Evolutionary conservation across 2,888 invertebrate genomes (phyloP).

Genomic region (Aquatica leii): DNA sequence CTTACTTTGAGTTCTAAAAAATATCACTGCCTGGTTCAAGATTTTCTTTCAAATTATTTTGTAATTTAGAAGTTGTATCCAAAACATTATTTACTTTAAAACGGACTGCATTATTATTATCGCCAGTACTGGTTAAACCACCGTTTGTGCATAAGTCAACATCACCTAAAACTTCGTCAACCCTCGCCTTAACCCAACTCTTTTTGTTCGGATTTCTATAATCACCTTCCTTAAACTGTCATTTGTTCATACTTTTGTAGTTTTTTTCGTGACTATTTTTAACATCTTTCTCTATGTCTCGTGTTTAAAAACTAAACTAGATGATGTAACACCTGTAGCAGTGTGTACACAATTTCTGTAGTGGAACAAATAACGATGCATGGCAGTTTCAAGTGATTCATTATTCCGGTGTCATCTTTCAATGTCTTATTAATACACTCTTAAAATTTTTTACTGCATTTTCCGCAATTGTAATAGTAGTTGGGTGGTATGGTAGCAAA

Average conservation of each 20-base stretch:
- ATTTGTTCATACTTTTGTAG: constrained; percentile 1
- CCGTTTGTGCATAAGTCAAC: too few species aligned
- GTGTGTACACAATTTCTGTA: constrained; percentile 12
- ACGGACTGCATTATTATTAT: too few species aligned
- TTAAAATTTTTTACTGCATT: neutral
- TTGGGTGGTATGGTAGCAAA: neutral
- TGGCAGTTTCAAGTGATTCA: neutral
- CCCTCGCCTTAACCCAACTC: too few species aligned
- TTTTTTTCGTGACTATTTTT: neutral
- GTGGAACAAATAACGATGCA: constrained; percentile 11
- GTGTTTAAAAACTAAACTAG: neutral
- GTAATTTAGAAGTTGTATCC: too few species aligned
- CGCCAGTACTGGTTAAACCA: too few species aligned
- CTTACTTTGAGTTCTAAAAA: too few species aligned
- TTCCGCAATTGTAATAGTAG: neutral
- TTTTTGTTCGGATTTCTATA: constrained; percentile 24
- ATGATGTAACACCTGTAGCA: constrained; percentile 11
- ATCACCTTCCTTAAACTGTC: constrained; percentile 12
- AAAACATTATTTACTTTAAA: too few species aligned
- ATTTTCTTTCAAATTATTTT: too few species aligned
- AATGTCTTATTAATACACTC: neutral
- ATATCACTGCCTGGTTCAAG: too few species aligned
- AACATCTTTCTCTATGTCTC: constrained; percentile 9
- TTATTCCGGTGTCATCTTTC: neutral
- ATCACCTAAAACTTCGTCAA: constrained; percentile 16